phyloP scores from a whole-genome alignment of 1,140 invertebrate genomes.

The Sinonovacula constricta region DNA sequence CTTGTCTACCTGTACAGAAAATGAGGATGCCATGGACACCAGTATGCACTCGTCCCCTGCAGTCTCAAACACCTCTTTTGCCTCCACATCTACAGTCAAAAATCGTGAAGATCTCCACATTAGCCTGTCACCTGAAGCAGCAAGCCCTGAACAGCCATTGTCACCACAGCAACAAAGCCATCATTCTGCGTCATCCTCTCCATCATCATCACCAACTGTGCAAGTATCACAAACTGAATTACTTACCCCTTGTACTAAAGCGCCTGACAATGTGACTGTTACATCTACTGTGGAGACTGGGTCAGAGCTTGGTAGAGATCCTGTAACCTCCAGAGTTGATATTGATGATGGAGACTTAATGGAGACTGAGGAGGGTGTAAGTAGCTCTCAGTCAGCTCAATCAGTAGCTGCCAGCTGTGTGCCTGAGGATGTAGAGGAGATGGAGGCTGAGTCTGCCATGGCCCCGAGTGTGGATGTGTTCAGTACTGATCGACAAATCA shows the following conservation, averaged over 20 bases:
- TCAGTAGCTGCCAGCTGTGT: conserved; percentile 12
- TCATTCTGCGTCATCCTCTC: neutral
- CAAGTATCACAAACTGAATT: conserved; percentile 31
- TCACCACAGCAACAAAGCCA: conserved; percentile 14
- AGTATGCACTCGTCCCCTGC: too few relatives aligned
- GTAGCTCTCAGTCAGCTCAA: conserved; percentile 16
- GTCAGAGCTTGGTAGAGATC: neutral
- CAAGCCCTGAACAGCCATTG: neutral
- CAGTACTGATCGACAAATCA: neutral
- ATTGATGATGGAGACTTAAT: too few relatives aligned
- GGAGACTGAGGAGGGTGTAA: neutral
- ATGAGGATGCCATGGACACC: too few relatives aligned
- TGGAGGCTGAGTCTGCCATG: neutral
- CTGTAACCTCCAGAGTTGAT: neutral
- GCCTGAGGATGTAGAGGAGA: conserved; percentile 33
- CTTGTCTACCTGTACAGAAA: too few relatives aligned
- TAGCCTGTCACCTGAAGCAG: neutral
- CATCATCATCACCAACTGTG: conserved; percentile 32
- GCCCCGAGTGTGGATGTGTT: neutral
- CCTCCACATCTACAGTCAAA: conserved; percentile 21
- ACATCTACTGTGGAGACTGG: neutral
- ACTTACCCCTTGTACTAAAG: neutral
- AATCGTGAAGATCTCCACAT: neutral
- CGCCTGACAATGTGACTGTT: neutral
- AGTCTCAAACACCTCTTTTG: conserved; percentile 9